A percentile compares a stretch with the other conserved stretches of the same genome.
Evolutionary conservation across 1,140 invertebrate species (phyloP).

Genomic region (Orius insidiosus): DNA sequence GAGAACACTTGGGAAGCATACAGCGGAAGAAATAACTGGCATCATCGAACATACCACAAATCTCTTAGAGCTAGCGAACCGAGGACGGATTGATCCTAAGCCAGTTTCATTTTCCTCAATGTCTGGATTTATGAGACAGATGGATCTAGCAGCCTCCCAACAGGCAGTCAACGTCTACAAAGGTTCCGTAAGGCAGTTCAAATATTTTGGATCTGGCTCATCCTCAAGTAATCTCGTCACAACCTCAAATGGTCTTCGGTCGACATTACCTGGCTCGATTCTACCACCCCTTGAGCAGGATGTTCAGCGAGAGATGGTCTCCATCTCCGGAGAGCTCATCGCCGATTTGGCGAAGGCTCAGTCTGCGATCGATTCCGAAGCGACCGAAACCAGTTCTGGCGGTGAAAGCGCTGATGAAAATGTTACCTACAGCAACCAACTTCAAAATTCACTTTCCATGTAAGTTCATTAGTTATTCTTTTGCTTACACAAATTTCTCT

Average conservation of each 20-base stretch:
- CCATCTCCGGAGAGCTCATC: conserved; percentile 46
- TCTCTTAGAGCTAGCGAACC: conserved; percentile 9
- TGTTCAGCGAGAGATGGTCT: conserved; percentile 36
- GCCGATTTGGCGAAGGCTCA: conserved; percentile 53
- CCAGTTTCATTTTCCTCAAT: conserved; percentile 24
- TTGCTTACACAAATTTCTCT: too few relatives aligned
- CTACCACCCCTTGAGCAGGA: conserved; percentile 27
- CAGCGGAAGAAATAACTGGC: conserved; percentile 51
- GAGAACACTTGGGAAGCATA: conserved; percentile 49
- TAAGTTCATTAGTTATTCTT: conserved; percentile 36
- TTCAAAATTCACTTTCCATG: conserved; percentile 56
- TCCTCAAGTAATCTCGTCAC: conserved; percentile 28
- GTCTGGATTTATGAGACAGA: conserved; percentile 33
- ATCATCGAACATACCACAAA: conserved; percentile 49
- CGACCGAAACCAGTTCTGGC: conserved; percentile 81
- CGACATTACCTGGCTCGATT: conserved; percentile 27
- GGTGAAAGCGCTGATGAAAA: conserved; percentile 86
- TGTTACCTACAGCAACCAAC: conserved; percentile 55
- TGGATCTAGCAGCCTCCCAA: conserved; percentile 28
- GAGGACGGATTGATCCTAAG: neutral
- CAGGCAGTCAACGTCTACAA: conserved; percentile 21
- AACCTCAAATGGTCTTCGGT: conserved; percentile 15
- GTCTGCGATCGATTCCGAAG: conserved; percentile 70
- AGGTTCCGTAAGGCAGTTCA: conserved; percentile 12
- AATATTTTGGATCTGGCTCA: conserved; percentile 45